Percentiles rank a stretch among this genome's conserved stretches.
Conservation (phyloP, 2,888 invertebrate species). For the Drosophila barbarae region DNA sequence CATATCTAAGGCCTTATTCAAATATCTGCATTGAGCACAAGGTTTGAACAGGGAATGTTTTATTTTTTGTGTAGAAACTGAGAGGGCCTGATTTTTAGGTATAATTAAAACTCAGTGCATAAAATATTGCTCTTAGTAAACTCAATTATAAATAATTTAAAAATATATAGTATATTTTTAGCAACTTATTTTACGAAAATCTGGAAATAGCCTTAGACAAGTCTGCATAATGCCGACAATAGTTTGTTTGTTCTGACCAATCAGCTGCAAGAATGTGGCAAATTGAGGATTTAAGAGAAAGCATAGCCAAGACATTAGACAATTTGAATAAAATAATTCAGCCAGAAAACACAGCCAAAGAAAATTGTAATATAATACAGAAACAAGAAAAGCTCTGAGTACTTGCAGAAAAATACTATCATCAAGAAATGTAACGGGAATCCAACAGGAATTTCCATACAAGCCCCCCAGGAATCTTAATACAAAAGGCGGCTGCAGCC, state of each 20-base stretch:
- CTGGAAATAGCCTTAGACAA: not conserved
- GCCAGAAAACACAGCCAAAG: not conserved
- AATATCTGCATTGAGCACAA: not conserved
- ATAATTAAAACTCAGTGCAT: too few species aligned
- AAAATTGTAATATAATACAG: not conserved
- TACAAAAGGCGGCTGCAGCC: too few species aligned
- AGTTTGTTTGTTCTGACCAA: slow-evolving; percentile 16
- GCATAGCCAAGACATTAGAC: not conserved
- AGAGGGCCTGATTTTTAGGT: too few species aligned
- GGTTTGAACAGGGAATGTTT: not conserved
- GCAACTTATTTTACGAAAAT: not conserved
- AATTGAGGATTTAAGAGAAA: slow-evolving; percentile 1
- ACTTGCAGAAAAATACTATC: not conserved
- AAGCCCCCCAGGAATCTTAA: too few species aligned
- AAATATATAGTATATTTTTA: not conserved
- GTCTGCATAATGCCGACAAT: not conserved
- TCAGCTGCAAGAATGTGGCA: slow-evolving; percentile 22
- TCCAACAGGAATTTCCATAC: too few species aligned
- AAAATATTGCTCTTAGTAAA: too few species aligned
- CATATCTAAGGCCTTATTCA: not conserved
- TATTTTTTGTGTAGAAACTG: too few species aligned
- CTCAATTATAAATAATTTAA: not conserved
- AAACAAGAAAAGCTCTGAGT: not conserved
- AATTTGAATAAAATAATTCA: slow-evolving; percentile 4
- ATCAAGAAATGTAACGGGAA: too few species aligned